Conservation (phyloP, 1,140 invertebrate species). For the Rhizoglyphus robini region DNA sequence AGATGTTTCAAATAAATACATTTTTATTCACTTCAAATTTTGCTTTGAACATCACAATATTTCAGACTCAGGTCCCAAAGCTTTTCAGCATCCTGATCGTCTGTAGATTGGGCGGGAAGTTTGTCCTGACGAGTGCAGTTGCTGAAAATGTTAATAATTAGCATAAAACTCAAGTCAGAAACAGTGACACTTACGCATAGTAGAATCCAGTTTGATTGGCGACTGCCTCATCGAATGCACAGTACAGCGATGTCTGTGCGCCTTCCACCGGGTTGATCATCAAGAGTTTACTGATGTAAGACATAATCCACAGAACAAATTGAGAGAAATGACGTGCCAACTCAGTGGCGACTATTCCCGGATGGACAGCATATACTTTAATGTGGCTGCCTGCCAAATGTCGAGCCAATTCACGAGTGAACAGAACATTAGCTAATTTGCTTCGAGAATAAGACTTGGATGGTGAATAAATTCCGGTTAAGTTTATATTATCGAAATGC, state of each 20-base stretch:
- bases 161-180: background rate
- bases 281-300: slow-evolving; percentile 18
- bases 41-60: no score
- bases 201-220: background rate
- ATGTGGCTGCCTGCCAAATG: slow-evolving; percentile 42
- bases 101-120: background rate
- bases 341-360: slow-evolving; percentile 25
- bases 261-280: slow-evolving; percentile 39
- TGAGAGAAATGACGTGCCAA: slow-evolving; percentile 19
- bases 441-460: slow-evolving; percentile 61
- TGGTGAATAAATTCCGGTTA: slow-evolving; percentile 14
- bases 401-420: slow-evolving; percentile 63
- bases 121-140: background rate
- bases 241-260: slow-evolving; percentile 57
- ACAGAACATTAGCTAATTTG: slow-evolving; percentile 76
- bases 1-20: no score
- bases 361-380: slow-evolving; percentile 22
- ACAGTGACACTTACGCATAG: background rate
- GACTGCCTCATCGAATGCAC: slow-evolving; percentile 39
- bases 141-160: background rate
- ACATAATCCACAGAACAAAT: background rate
- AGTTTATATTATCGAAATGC: slow-evolving; percentile 26
- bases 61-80: background rate
- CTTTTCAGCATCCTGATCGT: background rate
- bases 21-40: no score